Evolutionary conservation across 1,140 invertebrate species (phyloP), one percentile per base, ranked within the genome.

Genomic region (Temnothorax longispinosus): DNA sequence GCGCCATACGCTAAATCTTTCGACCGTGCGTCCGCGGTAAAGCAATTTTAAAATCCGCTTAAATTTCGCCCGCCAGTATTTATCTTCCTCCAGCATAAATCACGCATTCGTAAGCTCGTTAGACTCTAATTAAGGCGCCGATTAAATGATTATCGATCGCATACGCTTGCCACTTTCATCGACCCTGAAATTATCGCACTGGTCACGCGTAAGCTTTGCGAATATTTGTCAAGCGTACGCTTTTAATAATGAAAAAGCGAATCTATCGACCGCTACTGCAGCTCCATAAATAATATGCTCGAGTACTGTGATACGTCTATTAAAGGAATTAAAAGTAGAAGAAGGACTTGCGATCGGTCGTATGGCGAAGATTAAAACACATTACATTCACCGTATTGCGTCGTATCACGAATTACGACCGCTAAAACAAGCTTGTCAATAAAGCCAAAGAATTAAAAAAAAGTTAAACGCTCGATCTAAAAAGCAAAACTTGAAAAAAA

Each of bases 261-360:
- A 65, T 38, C 21, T 71, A 81, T 81, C 64, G 78, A 81, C 38
- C 78, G 64, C 38, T 21, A 44, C 35, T 56, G 78, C 21, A 27
- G 3, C n/a, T 44, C 38, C 38, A 15, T 71, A 44, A 71, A 81
- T 81, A 81, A 81, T 71, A 35, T 38, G 71, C 27, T 60, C 21
- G 41, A 18, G 18, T 72, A 32, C 38, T 58, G 21, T 47, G 41
- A 47, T 60, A 74, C 27, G n/a, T 35, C n/a, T 84, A 84, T 75
- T 60, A 74, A 50, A 3, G 44, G 8, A 60, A 62, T 62, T 71
- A 21, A 3, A 3, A n/a, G 38, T 10, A 72, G 10, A 52, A 47
- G 11, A 38, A 41, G 50, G 6, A 27, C 21, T 69, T 3, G 5
- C 21, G 21, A 56, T n/a, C 15, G 21, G 11, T 3, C 8, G 62